Evolutionary conservation across 2,113 vertebrate genomes (phyloP).

Genomic region (Rhynchomys soricoides): DNA sequence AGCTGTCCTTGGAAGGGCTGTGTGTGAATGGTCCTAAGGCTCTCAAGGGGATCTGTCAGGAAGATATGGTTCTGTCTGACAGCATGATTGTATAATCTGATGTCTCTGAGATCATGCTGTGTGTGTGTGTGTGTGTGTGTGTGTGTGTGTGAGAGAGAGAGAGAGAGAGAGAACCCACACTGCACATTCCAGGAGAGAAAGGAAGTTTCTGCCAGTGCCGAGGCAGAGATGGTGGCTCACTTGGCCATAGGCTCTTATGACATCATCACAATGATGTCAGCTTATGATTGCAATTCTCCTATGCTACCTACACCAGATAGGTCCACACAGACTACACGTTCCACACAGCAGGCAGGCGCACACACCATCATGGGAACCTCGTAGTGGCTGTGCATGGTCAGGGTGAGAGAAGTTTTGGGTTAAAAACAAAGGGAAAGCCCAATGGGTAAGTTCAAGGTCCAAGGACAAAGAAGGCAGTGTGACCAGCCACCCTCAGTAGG

Average conservation of each 20-base stretch:
- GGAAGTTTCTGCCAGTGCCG: neutral
- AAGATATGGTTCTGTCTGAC: neutral
- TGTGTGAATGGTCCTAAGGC: neutral
- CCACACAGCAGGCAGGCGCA: neutral
- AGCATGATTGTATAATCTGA: neutral
- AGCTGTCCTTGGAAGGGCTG: constrained; percentile 13
- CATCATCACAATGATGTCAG: neutral
- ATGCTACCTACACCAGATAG: neutral
- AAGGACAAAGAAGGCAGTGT: neutral
- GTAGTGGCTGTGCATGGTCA: neutral
- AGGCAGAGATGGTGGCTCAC: neutral
- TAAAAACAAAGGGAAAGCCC: neutral
- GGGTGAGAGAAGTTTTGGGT: neutral
- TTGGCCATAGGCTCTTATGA: neutral
- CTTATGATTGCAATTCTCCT: neutral
- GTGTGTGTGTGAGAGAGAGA: too few species aligned
- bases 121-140: neutral
- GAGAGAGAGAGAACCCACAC: too few species aligned
- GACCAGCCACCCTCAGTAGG: neutral
- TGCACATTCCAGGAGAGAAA: neutral
- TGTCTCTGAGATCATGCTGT: constrained; percentile 48
- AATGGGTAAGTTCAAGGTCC: neutral
- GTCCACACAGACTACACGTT: neutral
- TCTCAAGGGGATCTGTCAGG: neutral
- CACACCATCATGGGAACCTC: neutral